A percentile compares a stretch with the other conserved stretches of the same genome.
These are phyloP conservation scores for Pammene fasciana DNA, from an alignment of 2,888 invertebrate genomes.

Conservation along the genomic window DNA sequence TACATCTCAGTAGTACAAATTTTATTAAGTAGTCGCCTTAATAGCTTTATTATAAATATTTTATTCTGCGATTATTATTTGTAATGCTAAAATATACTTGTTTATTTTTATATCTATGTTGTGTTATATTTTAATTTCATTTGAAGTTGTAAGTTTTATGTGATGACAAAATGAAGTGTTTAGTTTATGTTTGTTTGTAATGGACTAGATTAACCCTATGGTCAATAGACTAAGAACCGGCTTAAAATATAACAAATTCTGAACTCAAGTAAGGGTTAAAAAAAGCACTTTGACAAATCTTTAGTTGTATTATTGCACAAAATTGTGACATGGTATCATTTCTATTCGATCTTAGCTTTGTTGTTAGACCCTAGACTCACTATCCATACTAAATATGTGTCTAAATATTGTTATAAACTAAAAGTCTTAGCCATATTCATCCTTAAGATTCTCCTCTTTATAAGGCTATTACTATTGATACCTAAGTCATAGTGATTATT, in stretches of 20 bases:
- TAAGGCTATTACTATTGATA: slow-evolving; percentile 68
- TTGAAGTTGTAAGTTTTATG: slow-evolving; percentile 29
- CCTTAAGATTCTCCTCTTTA: slow-evolving; percentile 67
- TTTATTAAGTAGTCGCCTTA: slow-evolving; percentile 64
- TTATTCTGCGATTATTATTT: slow-evolving; percentile 58
- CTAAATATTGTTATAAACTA: slow-evolving; percentile 56
- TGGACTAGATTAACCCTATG: slow-evolving; percentile 11
- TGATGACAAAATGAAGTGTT: slow-evolving; percentile 33
- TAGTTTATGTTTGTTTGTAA: slow-evolving; percentile 29
- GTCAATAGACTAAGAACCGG: slow-evolving; percentile 5
- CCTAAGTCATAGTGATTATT: slow-evolving; percentile 77
- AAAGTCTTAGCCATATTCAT: slow-evolving; percentile 51
- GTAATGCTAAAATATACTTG: slow-evolving; percentile 48
- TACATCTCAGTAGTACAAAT: slow-evolving; percentile 76
- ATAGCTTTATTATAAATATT: slow-evolving; percentile 59
- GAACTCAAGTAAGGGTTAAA: too few relatives aligned
- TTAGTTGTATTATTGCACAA: slow-evolving; percentile 36
- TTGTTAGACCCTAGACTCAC: slow-evolving; percentile 27
- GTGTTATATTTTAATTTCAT: slow-evolving; percentile 41
- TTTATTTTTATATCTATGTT: slow-evolving; percentile 52
- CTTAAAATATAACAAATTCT: too few relatives aligned
- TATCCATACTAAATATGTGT: slow-evolving; percentile 53
- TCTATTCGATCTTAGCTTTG: slow-evolving; percentile 25
- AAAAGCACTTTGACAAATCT: too few relatives aligned
- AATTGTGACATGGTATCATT: slow-evolving; percentile 34